Evolutionary conservation across 2,113 vertebrate genomes (phyloP), one percentile per base, ranked within the genome.

Genomic region (Amphilophus citrinellus): DNA sequence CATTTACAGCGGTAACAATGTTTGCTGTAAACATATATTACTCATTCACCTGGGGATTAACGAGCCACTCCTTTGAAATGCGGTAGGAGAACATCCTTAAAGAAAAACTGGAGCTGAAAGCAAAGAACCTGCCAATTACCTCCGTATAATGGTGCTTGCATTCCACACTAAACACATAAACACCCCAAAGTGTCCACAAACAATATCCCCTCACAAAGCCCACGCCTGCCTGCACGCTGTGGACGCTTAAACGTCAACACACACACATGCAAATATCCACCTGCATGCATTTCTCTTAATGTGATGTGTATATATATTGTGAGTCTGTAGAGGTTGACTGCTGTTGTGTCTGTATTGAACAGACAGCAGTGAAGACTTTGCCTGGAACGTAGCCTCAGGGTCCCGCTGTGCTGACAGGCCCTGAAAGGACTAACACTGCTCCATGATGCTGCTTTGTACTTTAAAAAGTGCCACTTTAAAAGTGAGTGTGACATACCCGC

Each of bases 341-440:
- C 79, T 50, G 82, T 84, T 83, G 75, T 50, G 81, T 90, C 84
- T 87, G 76, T 11, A 90, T 89, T 85, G 83, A 80, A 79, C 71
- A 80, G 71, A 78, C 79, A 53, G 77, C 61, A 57, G 63, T 39
- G 79, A 79, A 84, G 42, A 61, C 59, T 73, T 85, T 59, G 87
- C 86, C 76, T 83, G 61, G 63, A 88, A 84, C 44, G 37, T 59
- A 18, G 86, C 90, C 84, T 84, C 61, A 14, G 88, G 91, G 82
- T 60, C 53, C 44, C 8, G 22, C 71, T 58, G 63, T 17, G 42
- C 80, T 82, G 83, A 86, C 85, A 79, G 85, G 44, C 82, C 78
- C 77, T 24, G 50, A 56, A 15, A 88, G 61, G 63, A 77, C 83
- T 47, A 60, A 62, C 39, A 10, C 68, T 4, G 39, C 58, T 77